Conservation (phyloP, 2,113 vertebrate species). For the Macrotus californicus region DNA sequence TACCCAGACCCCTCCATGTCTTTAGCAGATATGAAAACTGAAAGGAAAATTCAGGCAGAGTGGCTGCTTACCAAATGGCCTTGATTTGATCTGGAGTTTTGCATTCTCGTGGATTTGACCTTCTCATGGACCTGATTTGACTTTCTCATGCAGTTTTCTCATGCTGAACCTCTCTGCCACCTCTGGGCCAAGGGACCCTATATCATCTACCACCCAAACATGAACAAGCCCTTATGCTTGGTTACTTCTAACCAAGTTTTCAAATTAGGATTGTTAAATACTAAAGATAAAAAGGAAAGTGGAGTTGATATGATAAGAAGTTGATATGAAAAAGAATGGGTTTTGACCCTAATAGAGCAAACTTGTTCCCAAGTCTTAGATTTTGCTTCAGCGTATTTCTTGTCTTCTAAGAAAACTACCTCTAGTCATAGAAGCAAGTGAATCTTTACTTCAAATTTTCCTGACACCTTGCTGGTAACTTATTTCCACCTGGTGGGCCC, state of each 20-base stretch:
- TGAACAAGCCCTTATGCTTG: background rate
- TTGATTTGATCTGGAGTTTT: background rate
- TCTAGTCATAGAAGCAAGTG: background rate
- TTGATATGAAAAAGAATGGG: background rate
- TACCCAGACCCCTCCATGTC: too few species aligned
- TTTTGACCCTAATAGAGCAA: background rate
- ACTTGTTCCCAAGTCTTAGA: background rate
- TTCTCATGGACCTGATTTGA: background rate
- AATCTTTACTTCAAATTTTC: background rate
- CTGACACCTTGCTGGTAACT: background rate
- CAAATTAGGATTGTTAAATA: background rate
- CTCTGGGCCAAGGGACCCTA: background rate
- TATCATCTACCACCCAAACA: background rate
- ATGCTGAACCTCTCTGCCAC: background rate
- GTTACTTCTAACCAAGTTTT: background rate
- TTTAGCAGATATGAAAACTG: background rate
- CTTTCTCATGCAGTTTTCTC: background rate
- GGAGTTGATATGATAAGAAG: background rate
- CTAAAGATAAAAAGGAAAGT: background rate
- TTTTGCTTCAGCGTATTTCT: background rate
- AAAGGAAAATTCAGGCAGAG: background rate
- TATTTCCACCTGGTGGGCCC: background rate
- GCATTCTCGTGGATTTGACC: background rate
- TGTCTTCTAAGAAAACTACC: background rate
- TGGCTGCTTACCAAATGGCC: background rate